Conservation (phyloP, 1,140 invertebrate genomes). For the Acyrthosiphon pisum region DNA sequence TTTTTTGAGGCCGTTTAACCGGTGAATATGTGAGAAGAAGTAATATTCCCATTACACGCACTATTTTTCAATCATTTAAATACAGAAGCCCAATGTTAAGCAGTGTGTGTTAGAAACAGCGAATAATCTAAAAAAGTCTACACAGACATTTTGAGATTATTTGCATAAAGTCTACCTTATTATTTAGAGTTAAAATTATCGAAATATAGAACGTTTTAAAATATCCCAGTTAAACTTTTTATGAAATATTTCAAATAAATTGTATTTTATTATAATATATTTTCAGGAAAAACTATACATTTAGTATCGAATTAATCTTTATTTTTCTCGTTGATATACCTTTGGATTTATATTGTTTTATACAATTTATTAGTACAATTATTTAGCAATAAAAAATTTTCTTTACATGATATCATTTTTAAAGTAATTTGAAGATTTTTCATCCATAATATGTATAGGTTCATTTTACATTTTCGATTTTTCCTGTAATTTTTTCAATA, state of each 20-base stretch:
- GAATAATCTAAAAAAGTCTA: background rate
- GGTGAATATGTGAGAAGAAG: background rate
- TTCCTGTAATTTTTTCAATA: too few species aligned
- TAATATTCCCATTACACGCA: background rate
- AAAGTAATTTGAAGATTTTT: too few species aligned
- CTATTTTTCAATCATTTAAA: background rate
- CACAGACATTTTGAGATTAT: too few species aligned
- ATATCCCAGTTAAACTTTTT: background rate
- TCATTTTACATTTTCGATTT: too few species aligned
- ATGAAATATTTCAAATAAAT: too few species aligned
- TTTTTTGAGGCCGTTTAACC: background rate
- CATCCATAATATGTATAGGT: too few species aligned
- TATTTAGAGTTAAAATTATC: background rate
- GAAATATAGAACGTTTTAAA: background rate
- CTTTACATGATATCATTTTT: too few species aligned
- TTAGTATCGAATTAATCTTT: background rate
- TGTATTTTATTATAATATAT: background rate
- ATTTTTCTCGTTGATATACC: background rate
- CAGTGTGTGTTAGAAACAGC: background rate
- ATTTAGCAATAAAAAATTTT: too few species aligned
- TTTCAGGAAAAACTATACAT: background rate
- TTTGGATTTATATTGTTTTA: too few species aligned
- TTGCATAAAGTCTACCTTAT: background rate
- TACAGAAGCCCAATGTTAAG: background rate
- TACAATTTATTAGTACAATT: too few species aligned